A percentile compares a stretch with the other conserved stretches of the same genome.
phyloP scores from a whole-genome alignment of 2,113 vertebrate genomes.

The Erpornis zantholeuca region DNA sequence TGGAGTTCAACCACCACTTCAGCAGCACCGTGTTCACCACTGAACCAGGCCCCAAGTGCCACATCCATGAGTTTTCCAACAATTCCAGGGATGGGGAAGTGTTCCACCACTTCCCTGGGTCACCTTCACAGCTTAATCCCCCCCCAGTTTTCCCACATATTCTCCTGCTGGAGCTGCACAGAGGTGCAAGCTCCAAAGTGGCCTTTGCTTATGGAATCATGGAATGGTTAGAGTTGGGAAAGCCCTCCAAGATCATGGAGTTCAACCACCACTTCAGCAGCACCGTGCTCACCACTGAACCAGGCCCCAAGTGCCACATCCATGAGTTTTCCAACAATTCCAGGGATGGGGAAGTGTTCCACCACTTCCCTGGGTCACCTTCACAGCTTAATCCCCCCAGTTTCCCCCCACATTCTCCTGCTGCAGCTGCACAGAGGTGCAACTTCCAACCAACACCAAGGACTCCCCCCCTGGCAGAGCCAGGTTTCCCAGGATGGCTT shows the following conservation, averaged over 20 bases:
- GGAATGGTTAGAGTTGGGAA: accelerated
- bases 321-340: accelerated
- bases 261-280: accelerated
- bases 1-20: accelerated
- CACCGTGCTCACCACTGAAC: accelerated
- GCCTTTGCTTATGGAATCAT: background rate
- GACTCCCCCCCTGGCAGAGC: accelerated
- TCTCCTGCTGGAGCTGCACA: accelerated
- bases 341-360: background rate
- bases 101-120: background rate
- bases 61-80: accelerated
- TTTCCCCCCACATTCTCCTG: accelerated
- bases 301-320: accelerated
- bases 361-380: background rate
- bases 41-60: accelerated
- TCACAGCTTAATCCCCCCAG: accelerated
- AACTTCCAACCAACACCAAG: no score
- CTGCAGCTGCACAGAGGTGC: accelerated
- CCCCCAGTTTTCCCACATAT: accelerated
- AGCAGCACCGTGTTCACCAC: accelerated
- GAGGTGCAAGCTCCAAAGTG: background rate
- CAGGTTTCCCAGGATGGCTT: background rate
- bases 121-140: accelerated
- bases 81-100: background rate
- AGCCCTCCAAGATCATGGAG: accelerated